Base-by-base conservation (phyloP, 2,888 invertebrate species). In the Rhingia campestris region DNA sequence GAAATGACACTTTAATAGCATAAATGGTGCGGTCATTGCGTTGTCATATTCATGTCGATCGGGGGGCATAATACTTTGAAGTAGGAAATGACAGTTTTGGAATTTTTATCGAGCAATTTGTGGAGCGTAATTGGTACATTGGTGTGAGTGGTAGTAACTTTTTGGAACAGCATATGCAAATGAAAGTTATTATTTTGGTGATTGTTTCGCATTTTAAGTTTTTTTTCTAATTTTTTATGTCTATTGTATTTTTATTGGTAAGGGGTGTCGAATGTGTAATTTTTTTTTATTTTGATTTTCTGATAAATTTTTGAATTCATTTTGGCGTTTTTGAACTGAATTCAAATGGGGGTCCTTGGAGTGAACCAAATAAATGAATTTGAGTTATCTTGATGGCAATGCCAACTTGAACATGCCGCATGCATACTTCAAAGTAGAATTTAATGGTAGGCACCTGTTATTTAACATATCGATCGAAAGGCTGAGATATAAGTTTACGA, bases 31-130 rank as follows among this genome's bases (percentile, higher is more conserved):
- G 58, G 56, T 56, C 63, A 69, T 63, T 69, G 61, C 69, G 41
- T 76, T 76, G 67, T 54, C 76, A 76, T 54, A 76, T 14, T 56
- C 69, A 22, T 69, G 54, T 49, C 61, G 56, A 54, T 77, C 2
- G 22, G 22, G 22, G 67, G 67, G 45, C 54, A 41, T 22, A 33
- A 33, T 45, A 12, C 41, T 66, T 67, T 47, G 33, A 70, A 77
- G 56, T 49, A 77, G 70, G 70, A 77, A 64, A 51, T 64, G 54
- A 77, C 63, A 37, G 70, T 63, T 70, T 70, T 58, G 33, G 77
- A 69, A 77, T 77, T 63, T 77, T 77, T 70, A 51, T 77, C 12
- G n/a, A 58, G 4, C 77, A 35, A 12, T 47, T 63, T 41, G 45
- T 56, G 59, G 67, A 49, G 61, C 56, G 35, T 33, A 39, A 14